A percentile compares a stretch with the other conserved stretches of the same genome.
These are phyloP conservation scores for Xestia rhomboidea DNA, from an alignment of 2,888 invertebrate genomes.

Conservation along the genomic window DNA sequence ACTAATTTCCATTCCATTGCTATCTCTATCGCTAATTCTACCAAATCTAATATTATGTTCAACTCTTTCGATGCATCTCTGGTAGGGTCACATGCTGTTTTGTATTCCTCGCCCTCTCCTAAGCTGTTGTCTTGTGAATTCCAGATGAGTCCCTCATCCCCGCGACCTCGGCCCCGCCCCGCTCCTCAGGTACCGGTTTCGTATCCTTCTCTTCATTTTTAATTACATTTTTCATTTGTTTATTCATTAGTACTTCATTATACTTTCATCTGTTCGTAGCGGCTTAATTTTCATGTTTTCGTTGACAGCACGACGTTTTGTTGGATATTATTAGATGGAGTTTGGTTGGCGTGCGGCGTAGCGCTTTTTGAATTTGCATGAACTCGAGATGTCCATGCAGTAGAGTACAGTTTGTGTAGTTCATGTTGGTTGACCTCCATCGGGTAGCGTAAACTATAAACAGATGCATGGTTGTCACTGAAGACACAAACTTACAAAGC, in stretches of 20 bases:
- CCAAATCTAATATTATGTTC: conserved; percentile 61
- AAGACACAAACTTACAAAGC: background rate
- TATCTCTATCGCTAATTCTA: conserved; percentile 58
- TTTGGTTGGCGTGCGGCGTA: conserved; percentile 40
- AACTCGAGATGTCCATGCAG: conserved; percentile 34
- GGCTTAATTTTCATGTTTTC: conserved; percentile 62
- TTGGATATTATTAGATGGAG: conserved; percentile 62
- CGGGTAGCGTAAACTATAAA: conserved; percentile 8
- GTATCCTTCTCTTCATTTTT: conserved; percentile 76
- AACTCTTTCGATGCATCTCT: conserved; percentile 65
- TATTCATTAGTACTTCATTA: conserved; percentile 68
- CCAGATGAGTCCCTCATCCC: conserved; percentile 90
- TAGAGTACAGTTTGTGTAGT: conserved; percentile 46
- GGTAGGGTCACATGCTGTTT: conserved; percentile 68
- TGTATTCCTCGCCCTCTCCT: conserved; percentile 82
- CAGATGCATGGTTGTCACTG: conserved; percentile 38
- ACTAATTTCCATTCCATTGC: conserved; percentile 55
- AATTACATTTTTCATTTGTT: conserved; percentile 69
- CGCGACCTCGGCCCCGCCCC: conserved; percentile 89
- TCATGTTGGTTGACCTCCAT: conserved; percentile 35
- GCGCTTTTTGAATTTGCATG: conserved; percentile 67
- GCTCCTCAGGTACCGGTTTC: conserved; percentile 88
- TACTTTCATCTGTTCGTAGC: conserved; percentile 62
- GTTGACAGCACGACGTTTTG: conserved; percentile 60
- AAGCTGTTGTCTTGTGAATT: conserved; percentile 90